Conservation (phyloP, 2,888 invertebrate genomes). For the Cheiracanthium punctorium region DNA sequence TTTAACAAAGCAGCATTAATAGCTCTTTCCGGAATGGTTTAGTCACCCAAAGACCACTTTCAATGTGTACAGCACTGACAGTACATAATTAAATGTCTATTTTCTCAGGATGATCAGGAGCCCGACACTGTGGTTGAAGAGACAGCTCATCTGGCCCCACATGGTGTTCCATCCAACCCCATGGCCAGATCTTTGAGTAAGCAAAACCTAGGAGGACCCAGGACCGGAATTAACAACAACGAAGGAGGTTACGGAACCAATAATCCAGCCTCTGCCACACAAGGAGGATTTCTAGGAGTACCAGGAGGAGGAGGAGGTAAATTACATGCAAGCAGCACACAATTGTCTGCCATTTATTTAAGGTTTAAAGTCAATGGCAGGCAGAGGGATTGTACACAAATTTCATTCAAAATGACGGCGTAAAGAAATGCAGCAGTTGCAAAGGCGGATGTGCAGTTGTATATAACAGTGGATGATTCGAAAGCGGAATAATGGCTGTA, state of each 20-base stretch:
- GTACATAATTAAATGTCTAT: too few species aligned
- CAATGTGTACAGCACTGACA: neutral
- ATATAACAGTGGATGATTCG: too few species aligned
- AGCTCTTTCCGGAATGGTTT: neutral
- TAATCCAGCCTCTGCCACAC: conserved; percentile 16
- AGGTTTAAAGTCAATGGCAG: too few species aligned
- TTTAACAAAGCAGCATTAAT: neutral
- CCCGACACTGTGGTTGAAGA: conserved; percentile 81
- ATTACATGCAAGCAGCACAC: too few species aligned
- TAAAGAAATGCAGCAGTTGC: too few species aligned
- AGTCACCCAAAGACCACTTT: neutral
- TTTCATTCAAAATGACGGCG: too few species aligned
- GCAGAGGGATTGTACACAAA: too few species aligned
- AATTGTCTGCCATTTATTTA: too few species aligned
- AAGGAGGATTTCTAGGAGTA: conserved; percentile 62
- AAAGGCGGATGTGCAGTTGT: too few species aligned
- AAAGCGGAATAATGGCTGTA: too few species aligned
- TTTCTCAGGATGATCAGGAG: conserved; percentile 78
- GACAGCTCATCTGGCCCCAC: conserved; percentile 92
- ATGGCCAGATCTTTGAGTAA: conserved; percentile 74
- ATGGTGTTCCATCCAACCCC: conserved; percentile 94
- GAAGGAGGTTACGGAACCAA: conserved; percentile 54
- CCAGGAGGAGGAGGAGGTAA: conserved; percentile 57
- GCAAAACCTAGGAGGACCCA: conserved; percentile 66
- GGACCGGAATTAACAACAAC: conserved; percentile 25